Percentiles rank a stretch among this genome's conserved stretches.
Conservation (phyloP, 2,888 invertebrate species). For the Ormyrus pomaceus region DNA sequence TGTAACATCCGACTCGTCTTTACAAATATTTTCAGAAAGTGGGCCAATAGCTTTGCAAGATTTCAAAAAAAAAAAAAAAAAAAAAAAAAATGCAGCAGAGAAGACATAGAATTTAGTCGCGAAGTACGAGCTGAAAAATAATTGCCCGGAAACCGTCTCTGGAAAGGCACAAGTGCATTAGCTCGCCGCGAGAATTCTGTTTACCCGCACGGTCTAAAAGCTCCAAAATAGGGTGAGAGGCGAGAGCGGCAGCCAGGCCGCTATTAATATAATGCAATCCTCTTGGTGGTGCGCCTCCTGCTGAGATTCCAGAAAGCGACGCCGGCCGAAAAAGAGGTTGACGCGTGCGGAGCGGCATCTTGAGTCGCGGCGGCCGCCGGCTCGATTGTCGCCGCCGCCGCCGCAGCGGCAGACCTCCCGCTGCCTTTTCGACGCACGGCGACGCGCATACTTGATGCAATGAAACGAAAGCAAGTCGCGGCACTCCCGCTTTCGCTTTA, state of each 20-base stretch:
- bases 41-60: conserved; percentile 3
- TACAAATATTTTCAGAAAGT: background rate
- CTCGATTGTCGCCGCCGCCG: conserved; percentile 28
- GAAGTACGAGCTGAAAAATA: too few relatives aligned
- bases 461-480: conserved; percentile 35
- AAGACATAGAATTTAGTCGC: too few relatives aligned
- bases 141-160: too few relatives aligned
- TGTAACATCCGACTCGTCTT: too few relatives aligned
- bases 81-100: too few relatives aligned
- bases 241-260: conserved; percentile 29
- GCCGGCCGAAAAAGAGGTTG: conserved; percentile 57
- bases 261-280: conserved; percentile 65
- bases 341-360: conserved; percentile 48
- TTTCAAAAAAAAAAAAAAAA: background rate
- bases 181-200: background rate
- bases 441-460: conserved; percentile 36
- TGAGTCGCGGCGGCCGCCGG: conserved; percentile 28
- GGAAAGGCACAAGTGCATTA: background rate
- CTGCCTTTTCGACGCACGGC: conserved; percentile 43
- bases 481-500: conserved; percentile 31
- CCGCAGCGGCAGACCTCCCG: conserved; percentile 46
- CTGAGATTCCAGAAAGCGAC: conserved; percentile 57
- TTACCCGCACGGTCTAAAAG: background rate
- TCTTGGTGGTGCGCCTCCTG: conserved; percentile 55
- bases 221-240: conserved; percentile 31